phyloP scores from a whole-genome alignment of 1,140 invertebrate genomes.

The Psix sp. region DNA sequence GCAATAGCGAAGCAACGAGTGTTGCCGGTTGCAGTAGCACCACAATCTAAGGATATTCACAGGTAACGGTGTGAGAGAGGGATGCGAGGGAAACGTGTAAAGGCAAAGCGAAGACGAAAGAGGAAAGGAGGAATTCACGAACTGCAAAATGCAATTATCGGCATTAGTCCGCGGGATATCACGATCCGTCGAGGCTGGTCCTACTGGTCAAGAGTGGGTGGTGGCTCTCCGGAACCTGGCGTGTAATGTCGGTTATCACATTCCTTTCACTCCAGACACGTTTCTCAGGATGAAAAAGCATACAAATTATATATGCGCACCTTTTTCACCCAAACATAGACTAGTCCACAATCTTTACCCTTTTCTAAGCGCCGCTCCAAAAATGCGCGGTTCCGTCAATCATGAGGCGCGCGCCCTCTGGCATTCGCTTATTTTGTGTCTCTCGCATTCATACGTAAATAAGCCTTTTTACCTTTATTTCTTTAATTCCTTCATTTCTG shows the following conservation, averaged over 20 bases:
- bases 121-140: conserved; percentile 73
- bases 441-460: background rate
- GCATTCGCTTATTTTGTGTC: conserved; percentile 13
- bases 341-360: conserved; percentile 11
- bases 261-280: conserved; percentile 39
- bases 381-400: conserved; percentile 33
- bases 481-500: background rate
- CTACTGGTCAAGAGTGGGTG: conserved; percentile 59
- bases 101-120: conserved; percentile 53
- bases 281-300: conserved; percentile 41
- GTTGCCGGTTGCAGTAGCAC: conserved; percentile 30
- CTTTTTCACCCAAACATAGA: conserved; percentile 8
- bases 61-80: conserved; percentile 40
- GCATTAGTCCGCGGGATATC: conserved; percentile 75
- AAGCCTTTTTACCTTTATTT: background rate
- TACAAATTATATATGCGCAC: conserved; percentile 27
- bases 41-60: conserved; percentile 33
- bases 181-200: conserved; percentile 69
- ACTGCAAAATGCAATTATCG: conserved; percentile 76
- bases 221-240: conserved; percentile 48
- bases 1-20: conserved; percentile 36
- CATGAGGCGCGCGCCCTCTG: conserved; percentile 30
- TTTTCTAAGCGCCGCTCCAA: conserved; percentile 15
- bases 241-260: conserved; percentile 59
- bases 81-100: conserved; percentile 58